These are phyloP conservation scores for Macropodus opercularis DNA, from an alignment of 2,797 vertebrate genomes.

Conservation along the genomic window DNA sequence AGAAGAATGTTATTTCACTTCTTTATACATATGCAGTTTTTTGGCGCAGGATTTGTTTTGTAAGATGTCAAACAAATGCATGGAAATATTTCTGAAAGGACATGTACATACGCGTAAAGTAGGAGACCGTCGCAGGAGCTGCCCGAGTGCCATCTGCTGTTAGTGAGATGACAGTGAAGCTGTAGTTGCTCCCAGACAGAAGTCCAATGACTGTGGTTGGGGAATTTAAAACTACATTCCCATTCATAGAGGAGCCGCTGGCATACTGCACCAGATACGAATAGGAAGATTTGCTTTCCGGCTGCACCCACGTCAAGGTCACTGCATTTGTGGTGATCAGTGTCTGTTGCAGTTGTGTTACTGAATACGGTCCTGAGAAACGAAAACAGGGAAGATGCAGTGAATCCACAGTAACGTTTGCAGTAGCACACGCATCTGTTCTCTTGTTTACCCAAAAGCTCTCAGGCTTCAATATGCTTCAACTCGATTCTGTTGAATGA, in stretches of 20 bases:
- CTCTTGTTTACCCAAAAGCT: neutral
- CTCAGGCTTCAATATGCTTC: neutral
- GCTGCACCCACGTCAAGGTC: constrained; percentile 69
- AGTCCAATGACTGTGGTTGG: constrained; percentile 36
- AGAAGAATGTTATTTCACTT: constrained; percentile 1
- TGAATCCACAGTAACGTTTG: too few relatives aligned
- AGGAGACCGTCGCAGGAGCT: constrained; percentile 39
- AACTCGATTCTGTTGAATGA: neutral
- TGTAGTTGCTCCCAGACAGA: constrained; percentile 71
- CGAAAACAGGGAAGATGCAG: constrained; percentile 5
- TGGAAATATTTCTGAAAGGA: neutral
- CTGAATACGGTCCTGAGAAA: constrained; percentile 65
- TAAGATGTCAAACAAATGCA: neutral
- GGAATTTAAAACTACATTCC: fast-evolving
- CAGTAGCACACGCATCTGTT: neutral
- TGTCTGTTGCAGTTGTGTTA: constrained; percentile 32
- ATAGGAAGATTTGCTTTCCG: constrained; percentile 28
- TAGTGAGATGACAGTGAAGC: constrained; percentile 67
- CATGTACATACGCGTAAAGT: constrained; percentile 70
- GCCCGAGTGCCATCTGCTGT: constrained; percentile 63
- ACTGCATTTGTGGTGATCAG: constrained; percentile 57
- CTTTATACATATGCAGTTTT: too few relatives aligned
- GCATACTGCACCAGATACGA: constrained; percentile 46
- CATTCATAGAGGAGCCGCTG: neutral
- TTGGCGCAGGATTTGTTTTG: too few relatives aligned